These are phyloP conservation scores for Pimpla rufipes DNA, from an alignment of 2,888 invertebrate genomes.

Conservation along the genomic window DNA sequence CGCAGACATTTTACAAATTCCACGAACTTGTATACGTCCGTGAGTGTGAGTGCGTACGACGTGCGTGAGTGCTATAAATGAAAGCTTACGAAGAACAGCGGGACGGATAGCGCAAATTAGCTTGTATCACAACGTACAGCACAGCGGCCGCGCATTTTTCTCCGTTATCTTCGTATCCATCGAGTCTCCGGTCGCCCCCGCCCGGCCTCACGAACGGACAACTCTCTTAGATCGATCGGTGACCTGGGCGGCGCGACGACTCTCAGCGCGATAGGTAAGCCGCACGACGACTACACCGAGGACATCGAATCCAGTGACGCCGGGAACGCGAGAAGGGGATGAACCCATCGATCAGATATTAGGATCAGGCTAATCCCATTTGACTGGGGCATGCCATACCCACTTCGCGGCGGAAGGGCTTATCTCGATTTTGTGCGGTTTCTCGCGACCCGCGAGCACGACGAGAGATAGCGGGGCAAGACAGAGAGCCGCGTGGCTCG, in stretches of 20 bases:
- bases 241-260: slow-evolving; percentile 9
- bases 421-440: slow-evolving; percentile 70
- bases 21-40: too few relatives aligned
- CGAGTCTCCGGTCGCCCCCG: background rate
- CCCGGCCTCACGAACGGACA: background rate
- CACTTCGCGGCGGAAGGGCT: slow-evolving; percentile 62
- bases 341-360: slow-evolving; percentile 75
- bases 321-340: slow-evolving; percentile 60
- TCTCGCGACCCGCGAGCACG: slow-evolving; percentile 39
- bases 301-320: slow-evolving; percentile 40
- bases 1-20: too few relatives aligned
- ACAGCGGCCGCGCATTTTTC: background rate
- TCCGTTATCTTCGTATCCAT: background rate
- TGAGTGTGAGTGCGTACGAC: too few relatives aligned
- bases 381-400: slow-evolving; percentile 63
- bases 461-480: slow-evolving; percentile 17
- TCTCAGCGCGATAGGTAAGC: background rate
- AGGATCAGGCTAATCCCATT: slow-evolving; percentile 76
- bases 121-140: background rate
- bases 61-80: too few relatives aligned
- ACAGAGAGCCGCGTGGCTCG: background rate
- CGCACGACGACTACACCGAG: slow-evolving; percentile 18
- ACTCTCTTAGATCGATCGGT: slow-evolving; percentile 21
- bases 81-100: too few relatives aligned
- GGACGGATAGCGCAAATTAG: background rate